These are phyloP conservation scores for Atopsyche davidsoni DNA, from an alignment of 1,140 invertebrate genomes.

Conservation along the genomic window DNA sequence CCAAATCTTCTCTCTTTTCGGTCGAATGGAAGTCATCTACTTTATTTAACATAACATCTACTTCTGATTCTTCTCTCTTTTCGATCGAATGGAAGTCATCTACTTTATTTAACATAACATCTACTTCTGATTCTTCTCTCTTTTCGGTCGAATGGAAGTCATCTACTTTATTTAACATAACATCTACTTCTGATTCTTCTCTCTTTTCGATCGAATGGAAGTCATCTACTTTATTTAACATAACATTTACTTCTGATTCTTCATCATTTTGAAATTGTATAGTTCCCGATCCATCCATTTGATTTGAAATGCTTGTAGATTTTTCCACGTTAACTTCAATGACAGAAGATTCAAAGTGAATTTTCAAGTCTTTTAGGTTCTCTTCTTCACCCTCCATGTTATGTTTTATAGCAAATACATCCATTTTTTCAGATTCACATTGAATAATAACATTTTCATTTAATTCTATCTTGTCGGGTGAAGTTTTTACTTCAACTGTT, in stretches of 20 bases:
- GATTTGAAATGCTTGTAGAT: too few species aligned
- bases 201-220: constrained; percentile 12
- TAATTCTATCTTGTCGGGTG: not conserved
- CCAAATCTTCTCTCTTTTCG: not conserved
- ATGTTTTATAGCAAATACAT: not conserved
- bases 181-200: constrained; percentile 29
- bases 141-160: constrained; percentile 12
- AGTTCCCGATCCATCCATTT: too few species aligned
- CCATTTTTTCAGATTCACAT: constrained; percentile 11
- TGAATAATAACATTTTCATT: not conserved
- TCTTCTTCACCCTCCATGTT: constrained; percentile 8
- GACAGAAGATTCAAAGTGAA: too few species aligned
- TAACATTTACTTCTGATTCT: not conserved
- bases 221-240: constrained; percentile 6
- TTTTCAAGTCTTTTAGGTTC: constrained; percentile 1
- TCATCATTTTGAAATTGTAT: too few species aligned
- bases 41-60: constrained; percentile 33
- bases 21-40: constrained; percentile 26
- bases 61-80: not conserved
- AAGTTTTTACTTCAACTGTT: not conserved
- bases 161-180: constrained; percentile 36
- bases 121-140: not conserved
- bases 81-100: not conserved
- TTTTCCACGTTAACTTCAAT: too few species aligned
- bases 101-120: too few species aligned